A percentile compares a stretch with the other conserved stretches of the same genome.
phyloP scores from a whole-genome alignment of 2,888 invertebrate species.

The Patella ulyssiponensis region DNA sequence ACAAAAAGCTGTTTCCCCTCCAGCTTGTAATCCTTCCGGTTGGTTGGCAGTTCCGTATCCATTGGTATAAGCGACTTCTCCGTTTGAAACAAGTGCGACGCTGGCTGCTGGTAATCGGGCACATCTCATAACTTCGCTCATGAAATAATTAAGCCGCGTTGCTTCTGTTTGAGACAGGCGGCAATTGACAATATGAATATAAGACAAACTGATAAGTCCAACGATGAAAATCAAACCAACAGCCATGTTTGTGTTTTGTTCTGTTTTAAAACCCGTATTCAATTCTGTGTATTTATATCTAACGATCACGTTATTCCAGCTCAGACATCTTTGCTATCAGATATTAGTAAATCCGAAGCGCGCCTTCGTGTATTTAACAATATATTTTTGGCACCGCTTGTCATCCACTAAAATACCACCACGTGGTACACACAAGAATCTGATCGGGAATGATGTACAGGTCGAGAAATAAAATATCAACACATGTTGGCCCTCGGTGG shows the following conservation, averaged over 20 bases:
- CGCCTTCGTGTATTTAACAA: no score
- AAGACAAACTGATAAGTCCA: background rate
- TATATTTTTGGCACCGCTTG: constrained; percentile 5
- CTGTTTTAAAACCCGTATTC: no score
- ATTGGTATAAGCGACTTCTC: constrained; percentile 30
- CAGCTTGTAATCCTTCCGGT: constrained; percentile 4
- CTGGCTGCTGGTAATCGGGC: constrained; percentile 33
- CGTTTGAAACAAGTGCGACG: constrained; percentile 34
- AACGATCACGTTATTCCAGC: no score
- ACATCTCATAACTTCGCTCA: constrained; percentile 26
- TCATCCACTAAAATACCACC: background rate
- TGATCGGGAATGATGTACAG: constrained; percentile 7
- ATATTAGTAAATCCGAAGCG: no score
- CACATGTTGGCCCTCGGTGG: background rate
- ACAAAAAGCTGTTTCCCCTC: constrained; percentile 40
- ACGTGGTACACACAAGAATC: background rate
- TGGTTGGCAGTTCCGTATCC: constrained; percentile 39
- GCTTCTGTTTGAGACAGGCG: constrained; percentile 3
- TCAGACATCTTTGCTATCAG: no score
- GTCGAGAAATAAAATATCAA: constrained; percentile 9
- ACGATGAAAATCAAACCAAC: no score
- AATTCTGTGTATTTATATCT: no score
- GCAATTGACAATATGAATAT: background rate
- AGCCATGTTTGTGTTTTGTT: no score
- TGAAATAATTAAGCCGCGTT: constrained; percentile 22